phyloP scores from a whole-genome alignment of 2,113 vertebrate species.

The Sorex araneus region DNA sequence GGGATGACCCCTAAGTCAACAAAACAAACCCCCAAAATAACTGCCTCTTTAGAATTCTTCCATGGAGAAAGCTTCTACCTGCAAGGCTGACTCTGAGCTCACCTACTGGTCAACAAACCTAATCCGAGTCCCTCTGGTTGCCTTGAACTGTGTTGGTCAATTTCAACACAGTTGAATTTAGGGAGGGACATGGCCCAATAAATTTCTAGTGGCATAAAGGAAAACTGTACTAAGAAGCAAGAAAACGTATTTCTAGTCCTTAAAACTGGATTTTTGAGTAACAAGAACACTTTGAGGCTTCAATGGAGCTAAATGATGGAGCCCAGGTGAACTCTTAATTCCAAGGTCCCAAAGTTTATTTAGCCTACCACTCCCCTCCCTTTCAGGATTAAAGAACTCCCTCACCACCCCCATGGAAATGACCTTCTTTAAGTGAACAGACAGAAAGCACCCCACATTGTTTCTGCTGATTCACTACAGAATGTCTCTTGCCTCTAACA shows the following conservation, averaged over 20 bases:
- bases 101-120: slow-evolving; percentile 51
- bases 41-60: not conserved
- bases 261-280: not conserved
- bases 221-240: not conserved
- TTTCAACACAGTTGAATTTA: not conserved
- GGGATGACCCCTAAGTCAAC: too few species aligned
- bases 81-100: not conserved
- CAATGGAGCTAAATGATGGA: not conserved
- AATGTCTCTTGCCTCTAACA: too few species aligned
- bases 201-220: not conserved
- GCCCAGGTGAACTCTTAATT: not conserved
- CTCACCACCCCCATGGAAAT: too few species aligned
- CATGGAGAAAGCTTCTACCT: slow-evolving; percentile 18
- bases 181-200: not conserved
- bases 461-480: too few species aligned
- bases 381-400: too few species aligned
- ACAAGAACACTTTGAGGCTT: not conserved
- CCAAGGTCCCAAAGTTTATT: not conserved
- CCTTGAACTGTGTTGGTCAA: slow-evolving; percentile 8
- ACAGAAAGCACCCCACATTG: too few species aligned
- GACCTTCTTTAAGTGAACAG: too few species aligned
- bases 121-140: slow-evolving; percentile 49
- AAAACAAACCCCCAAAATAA: too few species aligned
- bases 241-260: not conserved
- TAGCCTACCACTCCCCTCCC: too few species aligned